Percentiles rank a stretch among this genome's conserved stretches.
Conservation (phyloP, 2,797 vertebrate genomes). For the Notolepis coatsorum region DNA sequence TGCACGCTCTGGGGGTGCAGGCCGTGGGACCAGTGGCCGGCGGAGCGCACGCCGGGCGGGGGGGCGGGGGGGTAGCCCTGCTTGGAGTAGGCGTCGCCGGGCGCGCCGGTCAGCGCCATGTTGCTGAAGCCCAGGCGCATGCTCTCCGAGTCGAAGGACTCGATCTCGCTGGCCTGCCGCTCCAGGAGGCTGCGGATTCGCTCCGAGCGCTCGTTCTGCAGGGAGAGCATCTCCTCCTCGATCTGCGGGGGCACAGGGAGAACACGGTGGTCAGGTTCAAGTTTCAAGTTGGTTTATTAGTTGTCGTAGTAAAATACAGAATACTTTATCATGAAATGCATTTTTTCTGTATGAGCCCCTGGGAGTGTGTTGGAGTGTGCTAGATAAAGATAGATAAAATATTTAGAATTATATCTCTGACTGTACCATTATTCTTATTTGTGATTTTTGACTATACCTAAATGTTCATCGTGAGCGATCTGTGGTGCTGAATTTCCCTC, state of each 20-base stretch:
- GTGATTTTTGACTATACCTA: no score
- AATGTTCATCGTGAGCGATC: no score
- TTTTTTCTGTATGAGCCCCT: no score
- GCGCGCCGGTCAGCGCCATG: slow-evolving; percentile 88
- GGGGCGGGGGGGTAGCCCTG: slow-evolving; percentile 87
- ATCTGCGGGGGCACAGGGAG: slow-evolving; percentile 72
- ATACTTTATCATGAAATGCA: no score
- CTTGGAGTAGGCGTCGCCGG: slow-evolving; percentile 88
- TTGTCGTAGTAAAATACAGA: no score
- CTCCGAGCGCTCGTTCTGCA: slow-evolving; percentile 92
- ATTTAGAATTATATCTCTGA: no score
- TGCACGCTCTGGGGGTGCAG: slow-evolving; percentile 78
- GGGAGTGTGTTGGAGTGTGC: no score
- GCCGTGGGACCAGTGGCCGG: slow-evolving; percentile 90
- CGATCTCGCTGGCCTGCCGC: slow-evolving; percentile 91
- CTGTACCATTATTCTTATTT: no score
- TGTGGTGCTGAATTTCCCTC: no score
- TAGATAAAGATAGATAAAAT: no score
- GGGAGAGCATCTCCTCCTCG: slow-evolving; percentile 93
- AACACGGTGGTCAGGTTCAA: not conserved
- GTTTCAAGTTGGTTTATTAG: no score
- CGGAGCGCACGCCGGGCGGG: slow-evolving; percentile 81
- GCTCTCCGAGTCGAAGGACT: slow-evolving; percentile 92
- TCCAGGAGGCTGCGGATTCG: slow-evolving; percentile 92
- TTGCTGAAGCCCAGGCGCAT: slow-evolving; percentile 91